phyloP scores from a whole-genome alignment of 2,888 invertebrate genomes.

The Notodonta ziczac region DNA sequence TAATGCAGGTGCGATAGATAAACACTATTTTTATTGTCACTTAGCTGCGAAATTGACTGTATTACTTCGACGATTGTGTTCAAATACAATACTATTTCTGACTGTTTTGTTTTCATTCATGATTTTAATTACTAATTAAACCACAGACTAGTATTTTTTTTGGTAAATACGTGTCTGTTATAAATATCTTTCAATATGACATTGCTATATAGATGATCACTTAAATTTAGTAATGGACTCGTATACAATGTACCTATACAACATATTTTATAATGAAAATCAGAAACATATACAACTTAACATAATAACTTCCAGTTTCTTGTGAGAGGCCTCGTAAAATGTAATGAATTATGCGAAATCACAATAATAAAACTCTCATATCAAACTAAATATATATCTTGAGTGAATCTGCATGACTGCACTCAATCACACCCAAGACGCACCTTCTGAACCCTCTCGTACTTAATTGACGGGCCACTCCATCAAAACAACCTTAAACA shows the following conservation, averaged over 20 bases:
- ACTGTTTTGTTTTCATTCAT: too few species aligned
- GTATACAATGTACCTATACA: too few species aligned
- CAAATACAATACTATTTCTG: too few species aligned
- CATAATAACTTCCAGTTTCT: not conserved
- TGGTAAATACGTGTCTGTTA: too few species aligned
- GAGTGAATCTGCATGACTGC: slow-evolving; percentile 74
- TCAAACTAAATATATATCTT: slow-evolving; percentile 46
- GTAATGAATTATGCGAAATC: not conserved
- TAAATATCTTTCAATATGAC: too few species aligned
- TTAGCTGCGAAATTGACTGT: not conserved
- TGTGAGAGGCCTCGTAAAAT: not conserved
- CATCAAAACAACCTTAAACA: slow-evolving; percentile 76
- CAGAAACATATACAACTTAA: not conserved
- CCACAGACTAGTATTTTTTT: too few species aligned
- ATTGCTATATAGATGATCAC: too few species aligned
- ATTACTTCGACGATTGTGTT: not conserved
- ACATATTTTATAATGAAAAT: too few species aligned
- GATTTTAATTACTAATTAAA: too few species aligned
- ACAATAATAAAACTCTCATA: slow-evolving; percentile 18
- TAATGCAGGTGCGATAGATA: slow-evolving; percentile 44
- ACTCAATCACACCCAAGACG: slow-evolving; percentile 74
- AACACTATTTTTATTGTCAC: slow-evolving; percentile 11
- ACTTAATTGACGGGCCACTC: slow-evolving; percentile 82
- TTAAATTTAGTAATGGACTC: too few species aligned
- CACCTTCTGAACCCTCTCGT: slow-evolving; percentile 70